These are phyloP conservation scores for Boulengeromyrus knoepffleri DNA, from an alignment of 2,113 vertebrate genomes.

Conservation along the genomic window DNA sequence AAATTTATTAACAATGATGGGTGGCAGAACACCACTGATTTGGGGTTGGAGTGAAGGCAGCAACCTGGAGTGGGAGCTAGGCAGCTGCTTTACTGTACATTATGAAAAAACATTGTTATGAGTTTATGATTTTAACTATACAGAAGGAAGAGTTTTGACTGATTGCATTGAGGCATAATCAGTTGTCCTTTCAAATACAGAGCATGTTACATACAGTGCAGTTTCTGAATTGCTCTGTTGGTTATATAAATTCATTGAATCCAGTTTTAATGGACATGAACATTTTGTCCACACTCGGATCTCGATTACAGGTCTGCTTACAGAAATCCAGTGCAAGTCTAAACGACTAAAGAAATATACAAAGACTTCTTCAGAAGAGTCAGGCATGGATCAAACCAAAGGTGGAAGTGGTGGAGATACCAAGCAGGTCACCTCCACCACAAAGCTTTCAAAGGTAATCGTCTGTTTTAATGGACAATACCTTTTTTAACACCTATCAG, in stretches of 20 bases:
- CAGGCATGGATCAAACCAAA: constrained; percentile 63
- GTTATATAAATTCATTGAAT: background rate
- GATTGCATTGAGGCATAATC: background rate
- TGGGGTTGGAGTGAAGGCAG: background rate
- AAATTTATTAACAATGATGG: background rate
- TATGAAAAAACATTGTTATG: background rate
- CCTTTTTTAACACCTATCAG: background rate
- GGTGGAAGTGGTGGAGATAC: constrained; percentile 62
- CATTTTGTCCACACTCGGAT: background rate
- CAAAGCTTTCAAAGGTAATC: background rate
- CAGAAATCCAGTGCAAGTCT: constrained; percentile 97
- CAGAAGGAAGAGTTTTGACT: background rate
- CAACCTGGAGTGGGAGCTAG: background rate
- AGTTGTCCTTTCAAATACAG: background rate
- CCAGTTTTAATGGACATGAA: background rate
- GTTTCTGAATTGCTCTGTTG: background rate
- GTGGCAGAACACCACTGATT: background rate
- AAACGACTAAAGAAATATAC: constrained; percentile 87
- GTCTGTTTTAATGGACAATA: background rate
- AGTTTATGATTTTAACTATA: background rate
- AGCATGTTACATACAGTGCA: background rate
- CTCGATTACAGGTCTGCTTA: constrained; percentile 77
- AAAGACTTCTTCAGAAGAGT: constrained; percentile 65
- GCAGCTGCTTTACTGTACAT: background rate
- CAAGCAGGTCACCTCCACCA: constrained; percentile 86